phyloP scores from a whole-genome alignment of 2,797 vertebrate species.

The Gallinago nigripennis region DNA sequence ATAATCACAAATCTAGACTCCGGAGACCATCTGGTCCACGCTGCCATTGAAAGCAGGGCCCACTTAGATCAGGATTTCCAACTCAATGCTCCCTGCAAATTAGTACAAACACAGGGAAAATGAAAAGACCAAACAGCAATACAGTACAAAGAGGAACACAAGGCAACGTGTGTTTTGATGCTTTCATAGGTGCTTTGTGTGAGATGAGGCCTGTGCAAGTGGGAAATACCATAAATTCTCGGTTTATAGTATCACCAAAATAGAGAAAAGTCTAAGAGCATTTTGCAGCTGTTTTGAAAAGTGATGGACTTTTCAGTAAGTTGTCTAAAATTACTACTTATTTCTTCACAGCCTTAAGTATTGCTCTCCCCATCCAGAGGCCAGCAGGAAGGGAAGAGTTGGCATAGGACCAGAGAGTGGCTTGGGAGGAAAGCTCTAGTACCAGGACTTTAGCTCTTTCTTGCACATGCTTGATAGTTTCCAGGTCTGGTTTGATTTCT shows the following conservation, averaged over 20 bases:
- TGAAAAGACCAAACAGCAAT: neutral
- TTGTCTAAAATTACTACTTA: conserved; percentile 19
- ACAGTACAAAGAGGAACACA: neutral
- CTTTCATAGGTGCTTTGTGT: neutral
- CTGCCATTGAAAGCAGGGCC: neutral
- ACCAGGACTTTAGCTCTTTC: neutral
- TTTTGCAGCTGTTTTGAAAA: conserved; percentile 22
- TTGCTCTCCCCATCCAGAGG: neutral
- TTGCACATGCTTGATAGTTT: neutral
- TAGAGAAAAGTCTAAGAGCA: neutral
- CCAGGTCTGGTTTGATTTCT: conserved; percentile 6
- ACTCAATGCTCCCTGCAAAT: too few species aligned
- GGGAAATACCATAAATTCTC: neutral
- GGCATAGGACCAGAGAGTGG: neutral
- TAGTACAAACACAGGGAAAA: neutral
- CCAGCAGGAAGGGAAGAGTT: neutral
- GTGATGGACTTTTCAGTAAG: neutral
- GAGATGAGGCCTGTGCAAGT: neutral
- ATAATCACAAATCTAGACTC: neutral
- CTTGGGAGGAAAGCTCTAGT: neutral
- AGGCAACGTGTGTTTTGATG: neutral
- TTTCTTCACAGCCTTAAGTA: conserved; percentile 8
- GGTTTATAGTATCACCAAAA: neutral
- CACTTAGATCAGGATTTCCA: neutral
- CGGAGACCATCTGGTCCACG: neutral